Evolutionary conservation across 2,797 vertebrate genomes (phyloP).

Genomic region (Picus viridis): DNA sequence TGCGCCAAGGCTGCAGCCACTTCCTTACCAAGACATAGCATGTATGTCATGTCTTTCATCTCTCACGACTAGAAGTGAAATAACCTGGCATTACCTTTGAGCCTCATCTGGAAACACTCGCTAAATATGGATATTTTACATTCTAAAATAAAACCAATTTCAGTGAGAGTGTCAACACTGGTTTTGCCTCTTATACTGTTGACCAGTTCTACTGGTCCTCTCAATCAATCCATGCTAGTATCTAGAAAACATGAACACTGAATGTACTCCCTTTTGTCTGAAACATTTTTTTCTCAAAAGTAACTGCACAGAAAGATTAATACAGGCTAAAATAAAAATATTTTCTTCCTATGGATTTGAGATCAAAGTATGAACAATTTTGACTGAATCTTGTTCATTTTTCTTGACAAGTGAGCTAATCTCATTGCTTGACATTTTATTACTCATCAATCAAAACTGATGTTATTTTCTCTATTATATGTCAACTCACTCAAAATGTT

Average conservation of each 20-base stretch:
- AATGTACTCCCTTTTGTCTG: neutral
- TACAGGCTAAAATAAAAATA: neutral
- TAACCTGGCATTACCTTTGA: neutral
- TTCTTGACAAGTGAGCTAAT: neutral
- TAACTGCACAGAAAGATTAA: neutral
- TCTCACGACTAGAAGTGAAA: fast-evolving
- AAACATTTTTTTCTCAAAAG: neutral
- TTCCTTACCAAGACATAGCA: neutral
- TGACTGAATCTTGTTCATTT: neutral
- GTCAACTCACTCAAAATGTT: neutral
- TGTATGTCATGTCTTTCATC: neutral
- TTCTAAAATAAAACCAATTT: neutral
- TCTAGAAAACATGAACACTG: neutral
- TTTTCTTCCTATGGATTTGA: neutral
- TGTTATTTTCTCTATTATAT: neutral
- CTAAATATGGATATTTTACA: neutral
- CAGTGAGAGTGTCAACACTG: neutral
- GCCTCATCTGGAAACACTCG: neutral
- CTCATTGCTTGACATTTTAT: neutral
- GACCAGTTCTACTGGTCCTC: neutral
- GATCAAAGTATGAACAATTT: neutral
- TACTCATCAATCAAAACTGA: neutral
- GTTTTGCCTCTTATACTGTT: neutral
- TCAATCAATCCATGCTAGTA: neutral
- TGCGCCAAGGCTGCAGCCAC: neutral